phyloP scores from a whole-genome alignment of 1,140 invertebrate genomes.

The Adoxophyes honmai region DNA sequence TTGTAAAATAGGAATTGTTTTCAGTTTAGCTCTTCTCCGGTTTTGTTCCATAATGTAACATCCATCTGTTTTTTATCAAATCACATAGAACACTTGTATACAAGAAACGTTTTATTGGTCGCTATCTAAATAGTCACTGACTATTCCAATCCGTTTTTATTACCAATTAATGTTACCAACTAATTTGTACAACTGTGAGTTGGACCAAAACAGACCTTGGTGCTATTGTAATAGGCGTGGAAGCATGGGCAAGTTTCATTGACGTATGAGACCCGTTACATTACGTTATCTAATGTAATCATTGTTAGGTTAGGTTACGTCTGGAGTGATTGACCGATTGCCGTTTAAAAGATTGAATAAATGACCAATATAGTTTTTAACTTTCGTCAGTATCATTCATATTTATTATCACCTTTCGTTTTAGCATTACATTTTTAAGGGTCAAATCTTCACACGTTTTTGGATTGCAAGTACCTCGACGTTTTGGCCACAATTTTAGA shows the following conservation, averaged over 20 bases:
- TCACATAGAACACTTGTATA: too few relatives aligned
- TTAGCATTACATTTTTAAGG: too few relatives aligned
- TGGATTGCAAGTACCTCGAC: too few relatives aligned
- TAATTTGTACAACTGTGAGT: neutral
- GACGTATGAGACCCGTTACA: neutral
- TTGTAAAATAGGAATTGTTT: neutral
- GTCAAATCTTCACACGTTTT: too few relatives aligned
- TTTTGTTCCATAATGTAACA: neutral
- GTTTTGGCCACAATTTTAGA: too few relatives aligned
- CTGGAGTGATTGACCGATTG: slow-evolving; percentile 8
- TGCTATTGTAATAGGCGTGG: neutral
- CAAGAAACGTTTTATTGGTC: neutral
- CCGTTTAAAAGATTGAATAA: neutral
- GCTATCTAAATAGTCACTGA: slow-evolving; percentile 3
- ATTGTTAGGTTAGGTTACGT: slow-evolving; percentile 12
- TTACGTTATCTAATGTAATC: slow-evolving; percentile 12
- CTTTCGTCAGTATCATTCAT: too few relatives aligned
- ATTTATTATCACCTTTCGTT: too few relatives aligned
- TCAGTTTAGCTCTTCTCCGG: too few relatives aligned
- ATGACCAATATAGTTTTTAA: too few relatives aligned
- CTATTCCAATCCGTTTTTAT: slow-evolving; percentile 6
- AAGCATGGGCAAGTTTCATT: neutral
- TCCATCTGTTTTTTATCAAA: neutral
- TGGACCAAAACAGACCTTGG: neutral
- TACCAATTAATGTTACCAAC: slow-evolving; percentile 1